These are phyloP conservation scores for Agonopterix alstromeriana DNA, from an alignment of 2,888 invertebrate species.

Conservation along the genomic window DNA sequence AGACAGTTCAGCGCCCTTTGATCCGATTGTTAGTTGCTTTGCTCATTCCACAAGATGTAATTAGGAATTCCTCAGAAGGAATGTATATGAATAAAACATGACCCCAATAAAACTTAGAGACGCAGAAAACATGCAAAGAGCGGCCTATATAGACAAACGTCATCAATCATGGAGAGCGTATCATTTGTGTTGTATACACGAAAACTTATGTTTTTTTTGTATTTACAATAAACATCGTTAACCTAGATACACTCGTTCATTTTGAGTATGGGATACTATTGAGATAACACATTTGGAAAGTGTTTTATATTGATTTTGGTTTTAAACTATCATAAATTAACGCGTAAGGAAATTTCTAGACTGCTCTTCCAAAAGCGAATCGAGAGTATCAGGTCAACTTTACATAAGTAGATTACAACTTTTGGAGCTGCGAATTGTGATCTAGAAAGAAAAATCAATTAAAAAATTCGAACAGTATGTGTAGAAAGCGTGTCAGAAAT, in stretches of 20 bases:
- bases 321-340: no score
- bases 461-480: conserved; percentile 5
- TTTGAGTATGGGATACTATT: conserved; percentile 11
- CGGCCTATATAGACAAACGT: conserved; percentile 22
- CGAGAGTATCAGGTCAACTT: conserved; percentile 11
- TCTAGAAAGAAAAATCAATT: conserved; percentile 4
- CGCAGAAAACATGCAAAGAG: conserved; percentile 15
- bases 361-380: conserved; percentile 1
- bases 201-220: conserved; percentile 18
- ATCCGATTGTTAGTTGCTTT: conserved; percentile 36
- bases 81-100: conserved; percentile 44
- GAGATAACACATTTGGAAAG: background rate
- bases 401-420: background rate
- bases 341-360: no score
- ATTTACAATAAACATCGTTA: conserved; percentile 42
- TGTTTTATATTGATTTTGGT: no score
- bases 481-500: conserved; percentile 11
- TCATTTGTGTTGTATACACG: conserved; percentile 16
- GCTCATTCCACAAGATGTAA: conserved; percentile 53
- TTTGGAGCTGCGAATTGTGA: background rate
- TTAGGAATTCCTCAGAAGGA: conserved; percentile 48
- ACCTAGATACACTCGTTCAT: conserved; percentile 34
- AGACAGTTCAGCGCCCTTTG: conserved; percentile 64
- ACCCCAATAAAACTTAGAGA: conserved; percentile 9
- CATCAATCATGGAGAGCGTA: conserved; percentile 24